These are phyloP conservation scores for Tridacna gigas DNA, from an alignment of 2,888 invertebrate species.

Conservation along the genomic window DNA sequence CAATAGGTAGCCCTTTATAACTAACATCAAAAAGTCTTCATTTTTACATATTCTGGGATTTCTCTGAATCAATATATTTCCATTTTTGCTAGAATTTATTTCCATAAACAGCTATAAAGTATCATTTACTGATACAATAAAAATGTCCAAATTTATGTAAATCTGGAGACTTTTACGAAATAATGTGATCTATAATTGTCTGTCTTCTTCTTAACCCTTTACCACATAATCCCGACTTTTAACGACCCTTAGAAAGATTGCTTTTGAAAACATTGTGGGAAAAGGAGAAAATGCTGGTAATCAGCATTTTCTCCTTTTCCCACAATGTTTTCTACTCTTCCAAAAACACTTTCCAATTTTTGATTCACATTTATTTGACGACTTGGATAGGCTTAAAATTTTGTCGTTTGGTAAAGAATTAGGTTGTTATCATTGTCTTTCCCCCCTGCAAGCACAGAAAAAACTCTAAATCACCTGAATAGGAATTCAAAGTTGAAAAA, in stretches of 20 bases:
- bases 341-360: too few relatives aligned
- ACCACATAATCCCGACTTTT: background rate
- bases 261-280: background rate
- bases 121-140: constrained; percentile 16
- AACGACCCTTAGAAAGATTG: background rate
- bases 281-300: constrained; percentile 10
- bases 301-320: constrained; percentile 13
- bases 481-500: too few relatives aligned
- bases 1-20: too few relatives aligned
- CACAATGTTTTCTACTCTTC: constrained; percentile 18
- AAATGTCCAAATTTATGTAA: constrained; percentile 13
- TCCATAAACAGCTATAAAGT: constrained; percentile 16
- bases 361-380: too few relatives aligned
- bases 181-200: constrained; percentile 6
- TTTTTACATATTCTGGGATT: too few relatives aligned
- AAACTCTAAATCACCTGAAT: too few relatives aligned
- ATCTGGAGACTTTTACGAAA: background rate
- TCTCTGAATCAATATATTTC: background rate
- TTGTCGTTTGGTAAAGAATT: too few relatives aligned
- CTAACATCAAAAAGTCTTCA: too few relatives aligned
- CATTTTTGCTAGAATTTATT: constrained; percentile 6
- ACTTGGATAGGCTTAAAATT: too few relatives aligned
- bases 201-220: background rate
- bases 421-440: too few relatives aligned
- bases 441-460: too few relatives aligned